phyloP scores from a whole-genome alignment of 2,888 invertebrate species.

The Andrena bicolor region DNA sequence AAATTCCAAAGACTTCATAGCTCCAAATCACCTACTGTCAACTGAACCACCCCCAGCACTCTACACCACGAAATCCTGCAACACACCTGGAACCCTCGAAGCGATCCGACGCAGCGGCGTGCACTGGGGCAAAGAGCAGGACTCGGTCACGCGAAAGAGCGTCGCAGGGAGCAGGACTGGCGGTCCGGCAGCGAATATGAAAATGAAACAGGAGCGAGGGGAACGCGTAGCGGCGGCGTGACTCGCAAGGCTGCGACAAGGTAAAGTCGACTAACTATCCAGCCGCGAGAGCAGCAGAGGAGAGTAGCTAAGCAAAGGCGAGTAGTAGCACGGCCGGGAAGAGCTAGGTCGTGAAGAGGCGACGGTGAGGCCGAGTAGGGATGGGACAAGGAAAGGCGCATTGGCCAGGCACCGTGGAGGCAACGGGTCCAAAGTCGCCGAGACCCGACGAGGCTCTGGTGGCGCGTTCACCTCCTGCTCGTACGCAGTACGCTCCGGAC shows the following conservation, averaged over 20 bases:
- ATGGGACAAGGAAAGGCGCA: slow-evolving; percentile 66
- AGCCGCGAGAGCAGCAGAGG: slow-evolving; percentile 42
- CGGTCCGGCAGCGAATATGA: slow-evolving; percentile 44
- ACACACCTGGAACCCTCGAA: neutral
- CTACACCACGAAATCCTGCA: neutral
- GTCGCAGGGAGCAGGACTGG: neutral
- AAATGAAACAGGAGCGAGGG: slow-evolving; percentile 60
- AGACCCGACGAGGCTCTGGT: slow-evolving; percentile 69
- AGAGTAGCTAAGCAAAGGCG: slow-evolving; percentile 56
- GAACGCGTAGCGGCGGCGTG: slow-evolving; percentile 57
- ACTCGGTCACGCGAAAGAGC: slow-evolving; percentile 1
- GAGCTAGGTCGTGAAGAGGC: slow-evolving; percentile 60
- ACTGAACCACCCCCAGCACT: no score
- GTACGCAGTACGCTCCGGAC: slow-evolving; percentile 82
- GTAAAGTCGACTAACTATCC: slow-evolving; percentile 61
- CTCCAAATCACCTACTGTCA: no score
- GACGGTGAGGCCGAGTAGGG: slow-evolving; percentile 55
- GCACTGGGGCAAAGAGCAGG: neutral
- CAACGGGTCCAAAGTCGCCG: slow-evolving; percentile 75
- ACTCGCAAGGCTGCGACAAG: slow-evolving; percentile 72
- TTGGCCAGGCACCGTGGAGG: slow-evolving; percentile 72
- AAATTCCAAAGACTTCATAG: no score
- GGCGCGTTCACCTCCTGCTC: slow-evolving; percentile 80
- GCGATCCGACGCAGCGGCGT: neutral
- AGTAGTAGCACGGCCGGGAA: slow-evolving; percentile 40